These are phyloP conservation scores for Megatriorchis doriae DNA, from an alignment of 2,113 vertebrate genomes.

Conservation along the genomic window DNA sequence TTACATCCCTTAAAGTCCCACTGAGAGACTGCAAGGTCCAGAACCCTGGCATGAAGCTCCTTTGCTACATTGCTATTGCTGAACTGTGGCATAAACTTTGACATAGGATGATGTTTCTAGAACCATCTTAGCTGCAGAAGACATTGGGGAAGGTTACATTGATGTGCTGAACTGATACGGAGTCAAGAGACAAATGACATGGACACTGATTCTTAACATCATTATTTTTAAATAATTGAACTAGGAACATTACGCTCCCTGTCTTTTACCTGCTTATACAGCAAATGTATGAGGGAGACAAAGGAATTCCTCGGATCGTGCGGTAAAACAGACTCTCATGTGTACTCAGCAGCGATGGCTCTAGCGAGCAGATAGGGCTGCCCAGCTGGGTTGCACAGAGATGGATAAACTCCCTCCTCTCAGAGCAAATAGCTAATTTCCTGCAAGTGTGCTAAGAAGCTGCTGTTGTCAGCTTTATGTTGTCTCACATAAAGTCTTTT, in stretches of 20 bases:
- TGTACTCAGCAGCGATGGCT: background rate
- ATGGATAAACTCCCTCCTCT: background rate
- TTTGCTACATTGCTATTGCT: background rate
- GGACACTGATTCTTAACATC: background rate
- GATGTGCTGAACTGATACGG: background rate
- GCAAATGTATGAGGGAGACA: background rate
- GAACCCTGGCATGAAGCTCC: background rate
- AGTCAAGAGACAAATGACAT: background rate
- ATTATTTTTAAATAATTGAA: background rate
- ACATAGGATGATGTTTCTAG: background rate
- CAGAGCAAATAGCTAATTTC: background rate
- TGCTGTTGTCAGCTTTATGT: background rate
- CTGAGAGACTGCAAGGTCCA: background rate
- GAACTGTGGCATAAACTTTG: background rate
- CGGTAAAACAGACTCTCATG: background rate
- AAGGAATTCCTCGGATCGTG: fast-evolving
- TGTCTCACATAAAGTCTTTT: background rate
- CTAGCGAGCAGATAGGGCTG: background rate
- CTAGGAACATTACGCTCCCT: background rate
- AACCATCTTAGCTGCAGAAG: background rate
- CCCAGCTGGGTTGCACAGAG: background rate
- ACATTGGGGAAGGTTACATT: background rate
- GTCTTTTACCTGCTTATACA: background rate
- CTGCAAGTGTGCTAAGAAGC: background rate
- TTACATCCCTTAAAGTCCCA: background rate